A percentile compares a stretch with the other conserved stretches of the same genome.
Conservation (phyloP, 2,797 vertebrate genomes). For the Perodicticus potto region DNA sequence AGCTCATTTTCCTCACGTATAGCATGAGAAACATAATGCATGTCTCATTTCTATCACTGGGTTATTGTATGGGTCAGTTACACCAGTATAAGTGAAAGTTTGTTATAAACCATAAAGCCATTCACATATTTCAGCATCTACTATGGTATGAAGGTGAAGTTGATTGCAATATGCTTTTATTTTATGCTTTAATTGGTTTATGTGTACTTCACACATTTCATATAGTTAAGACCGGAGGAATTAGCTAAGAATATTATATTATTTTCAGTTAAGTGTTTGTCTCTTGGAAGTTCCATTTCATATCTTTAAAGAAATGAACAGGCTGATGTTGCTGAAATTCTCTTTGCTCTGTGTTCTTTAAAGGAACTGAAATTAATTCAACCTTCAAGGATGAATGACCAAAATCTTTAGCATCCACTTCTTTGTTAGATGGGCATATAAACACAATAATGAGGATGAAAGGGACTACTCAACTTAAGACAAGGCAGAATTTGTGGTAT, state of each 20-base stretch:
- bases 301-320: not conserved
- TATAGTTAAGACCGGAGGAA: not conserved
- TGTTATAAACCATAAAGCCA: not conserved
- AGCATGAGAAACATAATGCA: not conserved
- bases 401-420: conserved; percentile 81
- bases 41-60: not conserved
- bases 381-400: conserved; percentile 82
- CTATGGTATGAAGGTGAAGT: not conserved
- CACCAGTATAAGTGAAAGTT: not conserved
- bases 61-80: not conserved
- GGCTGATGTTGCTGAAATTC: conserved; percentile 7
- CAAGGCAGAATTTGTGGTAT: conserved; percentile 72
- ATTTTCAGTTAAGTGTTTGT: not conserved
- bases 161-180: not conserved
- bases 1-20: not conserved
- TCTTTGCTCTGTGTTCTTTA: conserved; percentile 69
- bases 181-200: conserved; percentile 31
- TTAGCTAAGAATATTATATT: not conserved
- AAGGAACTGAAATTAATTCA: conserved; percentile 77
- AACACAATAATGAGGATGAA: conserved; percentile 82
- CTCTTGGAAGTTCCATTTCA: conserved; percentile 33
- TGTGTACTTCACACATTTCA: not conserved
- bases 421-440: conserved; percentile 76
- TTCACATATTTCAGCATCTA: conserved; percentile 1
- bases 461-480: conserved; percentile 76